A percentile compares a stretch with the other conserved stretches of the same genome.
Conservation (phyloP, 1,140 invertebrate genomes). For the Tetramorium parvispinum region DNA sequence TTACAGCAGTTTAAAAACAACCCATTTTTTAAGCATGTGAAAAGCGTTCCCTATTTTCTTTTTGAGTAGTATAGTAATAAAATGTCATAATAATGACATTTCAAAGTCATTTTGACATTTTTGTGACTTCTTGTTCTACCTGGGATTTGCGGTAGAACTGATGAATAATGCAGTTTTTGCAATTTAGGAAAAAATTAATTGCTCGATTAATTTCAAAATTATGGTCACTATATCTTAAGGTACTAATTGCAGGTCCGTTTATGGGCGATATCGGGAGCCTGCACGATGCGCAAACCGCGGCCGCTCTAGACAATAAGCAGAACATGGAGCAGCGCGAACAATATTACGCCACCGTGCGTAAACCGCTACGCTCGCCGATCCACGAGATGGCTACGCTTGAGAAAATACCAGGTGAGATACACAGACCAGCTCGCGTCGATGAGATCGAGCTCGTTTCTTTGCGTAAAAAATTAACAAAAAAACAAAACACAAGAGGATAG, state of each 20-base stretch:
- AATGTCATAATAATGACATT: no score
- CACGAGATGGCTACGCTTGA: constrained; percentile 85
- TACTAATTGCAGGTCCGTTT: constrained; percentile 81
- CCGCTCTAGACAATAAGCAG: constrained; percentile 86
- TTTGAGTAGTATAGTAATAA: no score
- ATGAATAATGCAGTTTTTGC: background rate
- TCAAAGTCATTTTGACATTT: no score
- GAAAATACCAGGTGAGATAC: constrained; percentile 85
- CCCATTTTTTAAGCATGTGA: no score
- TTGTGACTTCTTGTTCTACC: no score
- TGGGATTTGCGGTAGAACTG: background rate
- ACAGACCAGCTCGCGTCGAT: background rate
- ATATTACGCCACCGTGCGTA: constrained; percentile 87
- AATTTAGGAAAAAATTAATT: background rate
- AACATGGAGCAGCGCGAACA: constrained; percentile 87
- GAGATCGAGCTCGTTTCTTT: background rate
- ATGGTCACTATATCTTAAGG: background rate
- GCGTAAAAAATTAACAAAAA: background rate
- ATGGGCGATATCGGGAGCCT: constrained; percentile 84
- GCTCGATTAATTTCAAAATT: background rate
- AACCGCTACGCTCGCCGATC: constrained; percentile 85
- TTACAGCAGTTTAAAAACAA: no score
- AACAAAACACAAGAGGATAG: background rate
- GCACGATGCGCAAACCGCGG: constrained; percentile 84
- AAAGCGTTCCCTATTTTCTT: no score